phyloP scores from a whole-genome alignment of 2,797 vertebrate species.

The Hephaestus fuliginosus region DNA sequence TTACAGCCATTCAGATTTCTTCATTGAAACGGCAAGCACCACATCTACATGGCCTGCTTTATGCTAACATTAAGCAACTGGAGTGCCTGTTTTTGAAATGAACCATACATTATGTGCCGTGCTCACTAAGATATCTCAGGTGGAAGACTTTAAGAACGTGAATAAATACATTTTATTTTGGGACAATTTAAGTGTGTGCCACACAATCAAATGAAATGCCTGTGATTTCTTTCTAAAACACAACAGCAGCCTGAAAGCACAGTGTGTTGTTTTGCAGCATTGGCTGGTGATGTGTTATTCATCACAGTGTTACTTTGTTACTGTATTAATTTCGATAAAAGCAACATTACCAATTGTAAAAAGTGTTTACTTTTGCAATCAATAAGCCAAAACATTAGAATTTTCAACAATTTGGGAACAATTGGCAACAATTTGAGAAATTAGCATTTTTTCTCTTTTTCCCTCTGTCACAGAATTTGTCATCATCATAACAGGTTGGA shows the following conservation, averaged over 20 bases:
- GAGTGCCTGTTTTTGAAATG: conserved; percentile 78
- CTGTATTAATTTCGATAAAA: conserved; percentile 49
- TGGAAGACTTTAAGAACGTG: conserved; percentile 66
- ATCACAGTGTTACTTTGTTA: conserved; percentile 40
- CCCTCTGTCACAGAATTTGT: conserved; percentile 10
- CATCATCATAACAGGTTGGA: conserved; percentile 35
- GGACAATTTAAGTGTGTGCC: conserved; percentile 43
- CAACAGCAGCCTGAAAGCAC: conserved; percentile 46
- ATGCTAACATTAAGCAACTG: conserved; percentile 83
- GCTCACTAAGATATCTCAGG: conserved; percentile 70
- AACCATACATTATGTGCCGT: conserved; percentile 71
- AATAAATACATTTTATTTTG: conserved; percentile 60
- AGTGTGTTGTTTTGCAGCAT: conserved; percentile 32
- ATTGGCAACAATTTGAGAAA: conserved; percentile 14
- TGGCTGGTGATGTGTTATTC: conserved; percentile 47
- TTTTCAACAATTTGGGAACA: conserved; percentile 24
- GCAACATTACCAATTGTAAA: conserved; percentile 24
- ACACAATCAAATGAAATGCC: conserved; percentile 48
- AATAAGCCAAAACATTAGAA: conserved; percentile 50
- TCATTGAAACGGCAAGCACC: conserved; percentile 85
- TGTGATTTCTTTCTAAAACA: conserved; percentile 52
- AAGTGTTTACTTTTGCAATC: conserved; percentile 49
- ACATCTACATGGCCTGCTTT: conserved; percentile 82
- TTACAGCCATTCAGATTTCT: conserved; percentile 89
- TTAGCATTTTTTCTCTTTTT: conserved; percentile 46